phyloP scores from a whole-genome alignment of 92 coral and sea anemone species.

The Zoanthus sociatus region DNA sequence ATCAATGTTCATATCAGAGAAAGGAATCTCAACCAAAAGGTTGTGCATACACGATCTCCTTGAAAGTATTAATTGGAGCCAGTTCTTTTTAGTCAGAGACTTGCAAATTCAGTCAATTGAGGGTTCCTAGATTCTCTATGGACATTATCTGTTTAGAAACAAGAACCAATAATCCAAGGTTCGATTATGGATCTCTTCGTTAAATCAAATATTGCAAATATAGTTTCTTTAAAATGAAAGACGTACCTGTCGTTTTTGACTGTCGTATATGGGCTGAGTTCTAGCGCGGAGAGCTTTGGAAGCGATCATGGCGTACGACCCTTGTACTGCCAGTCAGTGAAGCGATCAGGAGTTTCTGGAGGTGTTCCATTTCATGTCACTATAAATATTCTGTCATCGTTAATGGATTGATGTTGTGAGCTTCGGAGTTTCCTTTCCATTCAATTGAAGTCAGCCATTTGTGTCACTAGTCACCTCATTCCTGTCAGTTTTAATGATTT shows the following conservation, averaged over 20 bases:
- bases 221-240: neutral
- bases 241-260: conserved; percentile 37
- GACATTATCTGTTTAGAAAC: neutral
- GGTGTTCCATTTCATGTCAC: conserved; percentile 34
- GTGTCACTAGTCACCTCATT: conserved; percentile 9
- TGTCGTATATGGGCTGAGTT: conserved; percentile 22
- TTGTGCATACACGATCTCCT: no score
- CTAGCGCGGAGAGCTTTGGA: conserved; percentile 25
- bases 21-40: no score
- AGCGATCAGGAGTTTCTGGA: conserved; percentile 18
- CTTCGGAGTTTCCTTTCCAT: conserved; percentile 9
- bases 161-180: neutral
- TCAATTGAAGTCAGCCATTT: conserved; percentile 19
- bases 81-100: no score
- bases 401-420: conserved; percentile 32
- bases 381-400: conserved; percentile 45
- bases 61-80: no score
- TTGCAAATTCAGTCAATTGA: neutral
- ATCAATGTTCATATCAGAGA: neutral
- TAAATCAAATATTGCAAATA: neutral
- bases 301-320: conserved; percentile 25
- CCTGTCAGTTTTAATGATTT: conserved; percentile 33
- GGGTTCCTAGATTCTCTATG: neutral
- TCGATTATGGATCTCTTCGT: neutral
- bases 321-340: conserved; percentile 25